Conservation (phyloP, 2,888 invertebrate genomes). For the Candidula unifasciata region DNA sequence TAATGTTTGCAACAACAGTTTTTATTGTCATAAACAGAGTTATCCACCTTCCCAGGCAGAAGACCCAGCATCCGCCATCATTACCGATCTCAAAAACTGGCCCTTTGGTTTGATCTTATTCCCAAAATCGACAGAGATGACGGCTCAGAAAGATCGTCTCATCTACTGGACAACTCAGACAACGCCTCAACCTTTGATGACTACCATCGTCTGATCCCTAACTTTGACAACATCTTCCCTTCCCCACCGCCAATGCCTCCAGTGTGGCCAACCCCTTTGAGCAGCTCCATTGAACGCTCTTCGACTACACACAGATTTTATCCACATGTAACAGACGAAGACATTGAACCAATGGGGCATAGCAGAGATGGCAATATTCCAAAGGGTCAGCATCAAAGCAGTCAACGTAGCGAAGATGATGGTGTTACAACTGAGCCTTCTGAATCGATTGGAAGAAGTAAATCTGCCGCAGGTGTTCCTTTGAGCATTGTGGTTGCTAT, state of each 20-base stretch:
- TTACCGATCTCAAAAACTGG: slow-evolving; percentile 95
- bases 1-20: background rate
- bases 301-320: slow-evolving; percentile 20
- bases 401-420: slow-evolving; percentile 30
- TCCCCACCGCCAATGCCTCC: slow-evolving; percentile 73
- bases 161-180: slow-evolving; percentile 89
- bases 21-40: slow-evolving; percentile 42
- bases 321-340: slow-evolving; percentile 25
- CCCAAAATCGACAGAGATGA: slow-evolving; percentile 91
- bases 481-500: slow-evolving; percentile 85
- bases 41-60: slow-evolving; percentile 83
- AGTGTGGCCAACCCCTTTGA: slow-evolving; percentile 59
- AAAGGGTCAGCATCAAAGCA: background rate
- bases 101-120: slow-evolving; percentile 95
- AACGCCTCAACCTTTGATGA: slow-evolving; percentile 93
- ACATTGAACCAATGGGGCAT: background rate
- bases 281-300: slow-evolving; percentile 37
- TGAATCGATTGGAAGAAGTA: slow-evolving; percentile 17
- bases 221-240: slow-evolving; percentile 59
- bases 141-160: slow-evolving; percentile 90
- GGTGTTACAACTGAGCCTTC: slow-evolving; percentile 35
- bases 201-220: slow-evolving; percentile 82
- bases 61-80: slow-evolving; percentile 94
- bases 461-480: slow-evolving; percentile 62
- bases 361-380: no score